These are phyloP conservation scores for Cephus cinctus DNA, from an alignment of 1,140 invertebrate genomes.

Conservation along the genomic window DNA sequence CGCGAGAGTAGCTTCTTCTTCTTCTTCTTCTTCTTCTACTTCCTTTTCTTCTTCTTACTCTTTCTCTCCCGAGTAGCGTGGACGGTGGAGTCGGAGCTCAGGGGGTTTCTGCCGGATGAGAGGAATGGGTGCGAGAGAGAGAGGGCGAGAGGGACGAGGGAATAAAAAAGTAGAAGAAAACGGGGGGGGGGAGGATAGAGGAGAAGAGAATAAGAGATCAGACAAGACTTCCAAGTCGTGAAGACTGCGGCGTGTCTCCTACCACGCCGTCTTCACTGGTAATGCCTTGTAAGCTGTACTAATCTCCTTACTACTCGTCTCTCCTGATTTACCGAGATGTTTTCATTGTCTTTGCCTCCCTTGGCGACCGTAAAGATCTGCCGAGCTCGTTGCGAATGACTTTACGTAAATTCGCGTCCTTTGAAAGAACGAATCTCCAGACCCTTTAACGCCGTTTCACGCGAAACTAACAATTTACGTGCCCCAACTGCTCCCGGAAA, in stretches of 20 bases:
- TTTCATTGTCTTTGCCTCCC: conserved; percentile 44
- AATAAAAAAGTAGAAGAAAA: conserved; percentile 11
- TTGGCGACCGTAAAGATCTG: conserved; percentile 28
- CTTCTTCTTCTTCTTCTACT: too few species aligned
- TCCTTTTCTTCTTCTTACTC: too few species aligned
- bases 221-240: conserved; percentile 28
- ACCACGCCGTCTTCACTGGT: conserved; percentile 21
- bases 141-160: conserved; percentile 3
- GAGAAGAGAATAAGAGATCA: conserved; percentile 7
- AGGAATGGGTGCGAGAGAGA: conserved; percentile 9
- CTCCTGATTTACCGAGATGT: conserved; percentile 48
- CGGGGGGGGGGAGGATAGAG: conserved; percentile 12
- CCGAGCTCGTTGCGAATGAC: too few species aligned
- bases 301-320: conserved; percentile 36
- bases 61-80: too few species aligned
- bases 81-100: too few species aligned
- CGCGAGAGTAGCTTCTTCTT: too few species aligned
- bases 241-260: conserved; percentile 22
- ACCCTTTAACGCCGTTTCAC: too few species aligned
- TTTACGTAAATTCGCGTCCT: too few species aligned
- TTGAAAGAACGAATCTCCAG: too few species aligned
- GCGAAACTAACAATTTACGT: too few species aligned
- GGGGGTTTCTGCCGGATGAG: conserved; percentile 5
- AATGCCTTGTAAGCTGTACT: conserved; percentile 45
- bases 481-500: too few species aligned